phyloP scores from a whole-genome alignment of 2,888 invertebrate species.

The Acleris emargana region DNA sequence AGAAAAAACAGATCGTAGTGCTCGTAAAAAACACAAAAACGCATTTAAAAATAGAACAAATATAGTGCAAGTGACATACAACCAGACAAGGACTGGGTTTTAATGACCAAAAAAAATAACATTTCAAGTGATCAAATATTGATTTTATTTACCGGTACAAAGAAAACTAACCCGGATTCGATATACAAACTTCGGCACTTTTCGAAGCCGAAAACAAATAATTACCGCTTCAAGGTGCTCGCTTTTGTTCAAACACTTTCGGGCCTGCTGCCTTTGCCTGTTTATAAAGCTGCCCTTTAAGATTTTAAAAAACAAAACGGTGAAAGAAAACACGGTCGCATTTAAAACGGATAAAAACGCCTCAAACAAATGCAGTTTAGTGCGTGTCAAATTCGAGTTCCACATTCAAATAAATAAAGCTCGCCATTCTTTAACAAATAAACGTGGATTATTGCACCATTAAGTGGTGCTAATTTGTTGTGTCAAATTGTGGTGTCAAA shows the following conservation, averaged over 20 bases:
- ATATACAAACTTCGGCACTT: constrained; percentile 59
- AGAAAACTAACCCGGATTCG: constrained; percentile 50
- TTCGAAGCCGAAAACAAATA: constrained; percentile 70
- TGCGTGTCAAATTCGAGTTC: constrained; percentile 33
- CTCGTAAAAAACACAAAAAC: constrained; percentile 39
- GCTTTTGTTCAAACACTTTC: constrained; percentile 73
- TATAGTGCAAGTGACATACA: constrained; percentile 45
- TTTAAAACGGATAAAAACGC: constrained; percentile 45
- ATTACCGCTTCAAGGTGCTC: constrained; percentile 73
- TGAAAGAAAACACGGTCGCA: constrained; percentile 52
- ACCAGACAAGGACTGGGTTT: constrained; percentile 71
- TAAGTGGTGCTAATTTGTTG: constrained; percentile 48
- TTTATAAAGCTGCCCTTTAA: constrained; percentile 60
- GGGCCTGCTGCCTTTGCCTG: constrained; percentile 70
- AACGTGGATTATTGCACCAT: constrained; percentile 33
- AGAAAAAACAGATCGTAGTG: constrained; percentile 63
- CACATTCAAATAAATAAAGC: constrained; percentile 37
- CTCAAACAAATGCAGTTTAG: constrained; percentile 37
- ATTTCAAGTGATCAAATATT: constrained; percentile 41
- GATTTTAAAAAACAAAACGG: constrained; percentile 59
- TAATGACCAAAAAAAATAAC: constrained; percentile 44
- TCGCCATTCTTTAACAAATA: constrained; percentile 18
- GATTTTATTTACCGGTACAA: constrained; percentile 43
- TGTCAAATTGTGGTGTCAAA: constrained; percentile 69
- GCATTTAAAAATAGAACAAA: constrained; percentile 42